Percentiles rank a stretch among this genome's conserved stretches.
Conservation (phyloP, 2,797 vertebrate genomes). For the Merluccius polli region DNA sequence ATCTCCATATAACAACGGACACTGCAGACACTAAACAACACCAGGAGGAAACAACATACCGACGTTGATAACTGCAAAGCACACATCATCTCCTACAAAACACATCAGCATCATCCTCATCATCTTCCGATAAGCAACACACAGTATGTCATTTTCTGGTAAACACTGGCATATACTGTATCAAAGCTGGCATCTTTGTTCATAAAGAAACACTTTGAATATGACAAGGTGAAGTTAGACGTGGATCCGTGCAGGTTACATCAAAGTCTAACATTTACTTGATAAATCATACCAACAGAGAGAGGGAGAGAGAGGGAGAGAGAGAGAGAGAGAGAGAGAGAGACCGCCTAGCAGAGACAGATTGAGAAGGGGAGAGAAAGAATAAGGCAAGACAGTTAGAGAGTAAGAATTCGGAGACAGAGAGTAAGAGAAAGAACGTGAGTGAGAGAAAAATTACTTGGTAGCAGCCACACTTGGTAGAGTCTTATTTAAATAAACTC, state of each 20-base stretch:
- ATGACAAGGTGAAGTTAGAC: too few relatives aligned
- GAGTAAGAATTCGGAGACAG: not conserved
- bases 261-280: not conserved
- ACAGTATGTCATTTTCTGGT: too few relatives aligned
- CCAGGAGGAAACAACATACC: not conserved
- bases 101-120: not conserved
- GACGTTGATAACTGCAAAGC: not conserved
- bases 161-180: too few relatives aligned
- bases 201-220: too few relatives aligned
- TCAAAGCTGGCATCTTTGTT: too few relatives aligned
- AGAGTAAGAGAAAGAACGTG: conserved; percentile 2
- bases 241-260: too few relatives aligned
- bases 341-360: not conserved
- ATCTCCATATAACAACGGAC: not conserved
- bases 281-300: not conserved
- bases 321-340: not conserved
- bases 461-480: not conserved
- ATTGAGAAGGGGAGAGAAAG: not conserved
- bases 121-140: too few relatives aligned
- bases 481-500: not conserved
- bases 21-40: not conserved
- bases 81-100: not conserved
- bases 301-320: not conserved
- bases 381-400: too few relatives aligned
- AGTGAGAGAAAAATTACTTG: not conserved